Evolutionary conservation across 2,888 invertebrate genomes (phyloP).

Genomic region (Brachyptera risi): DNA sequence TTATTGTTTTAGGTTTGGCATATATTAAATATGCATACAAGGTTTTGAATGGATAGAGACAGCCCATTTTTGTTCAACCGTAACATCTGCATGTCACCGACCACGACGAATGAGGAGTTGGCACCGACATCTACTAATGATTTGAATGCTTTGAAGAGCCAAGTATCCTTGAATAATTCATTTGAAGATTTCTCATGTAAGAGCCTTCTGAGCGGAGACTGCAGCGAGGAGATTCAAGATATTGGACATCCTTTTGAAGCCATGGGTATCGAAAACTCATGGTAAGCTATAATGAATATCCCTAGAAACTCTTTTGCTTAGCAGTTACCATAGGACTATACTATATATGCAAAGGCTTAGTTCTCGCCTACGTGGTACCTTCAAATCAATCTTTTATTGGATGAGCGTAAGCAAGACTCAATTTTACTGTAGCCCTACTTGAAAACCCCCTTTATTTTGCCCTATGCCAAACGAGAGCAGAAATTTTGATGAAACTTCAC

Average conservation of each 20-base stretch:
- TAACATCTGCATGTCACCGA: slow-evolving; percentile 16
- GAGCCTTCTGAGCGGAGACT: slow-evolving; percentile 16
- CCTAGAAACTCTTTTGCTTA: neutral
- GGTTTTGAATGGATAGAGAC: slow-evolving; percentile 30
- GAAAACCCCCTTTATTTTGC: no score
- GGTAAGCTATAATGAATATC: slow-evolving; percentile 38
- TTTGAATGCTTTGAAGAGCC: no score
- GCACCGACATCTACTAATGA: no score
- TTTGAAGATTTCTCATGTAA: slow-evolving; percentile 24
- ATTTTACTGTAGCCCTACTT: no score
- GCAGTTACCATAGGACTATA: no score
- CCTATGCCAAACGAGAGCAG: no score
- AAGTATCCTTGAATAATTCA: slow-evolving; percentile 20
- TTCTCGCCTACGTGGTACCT: no score
- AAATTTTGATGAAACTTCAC: no score
- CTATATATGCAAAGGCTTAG: no score
- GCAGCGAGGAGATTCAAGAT: slow-evolving; percentile 11
- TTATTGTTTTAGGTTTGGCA: no score
- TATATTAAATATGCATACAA: slow-evolving; percentile 5
- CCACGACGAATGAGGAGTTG: slow-evolving; percentile 3
- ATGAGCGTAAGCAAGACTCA: no score
- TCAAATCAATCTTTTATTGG: no score
- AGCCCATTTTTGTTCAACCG: slow-evolving; percentile 3
- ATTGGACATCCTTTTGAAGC: slow-evolving; percentile 26
- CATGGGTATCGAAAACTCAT: slow-evolving; percentile 49